A percentile compares a stretch with the other conserved stretches of the same genome.
These are phyloP conservation scores for Oenanthe oenanthe DNA, from an alignment of 2,113 vertebrate species.

Conservation along the genomic window DNA sequence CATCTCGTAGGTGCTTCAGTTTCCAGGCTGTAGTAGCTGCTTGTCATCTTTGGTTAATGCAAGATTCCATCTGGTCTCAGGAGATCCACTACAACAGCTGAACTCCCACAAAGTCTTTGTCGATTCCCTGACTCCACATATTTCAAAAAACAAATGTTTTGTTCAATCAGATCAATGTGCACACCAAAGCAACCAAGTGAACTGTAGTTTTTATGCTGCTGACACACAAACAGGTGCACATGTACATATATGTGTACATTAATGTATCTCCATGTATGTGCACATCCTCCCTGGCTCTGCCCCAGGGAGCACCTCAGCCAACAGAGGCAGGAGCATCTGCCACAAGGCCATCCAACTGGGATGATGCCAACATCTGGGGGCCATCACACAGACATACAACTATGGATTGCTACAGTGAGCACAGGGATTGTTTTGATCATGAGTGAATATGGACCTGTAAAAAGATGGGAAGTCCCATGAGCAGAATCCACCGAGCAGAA, in stretches of 20 bases:
- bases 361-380: not conserved
- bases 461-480: not conserved
- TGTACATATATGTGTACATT: not conserved
- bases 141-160: not conserved
- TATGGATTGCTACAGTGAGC: not conserved
- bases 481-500: not conserved
- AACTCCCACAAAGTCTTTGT: not conserved
- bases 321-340: not conserved
- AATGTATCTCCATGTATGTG: rapidly evolving
- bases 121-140: not conserved
- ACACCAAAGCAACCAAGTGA: not conserved
- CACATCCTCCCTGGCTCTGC: not conserved
- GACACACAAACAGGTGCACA: not conserved
- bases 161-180: not conserved
- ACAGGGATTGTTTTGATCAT: not conserved
- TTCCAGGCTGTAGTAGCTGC: slow-evolving; percentile 31
- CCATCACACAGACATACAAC: not conserved
- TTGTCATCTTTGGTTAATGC: slow-evolving; percentile 63
- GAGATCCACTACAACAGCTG: not conserved
- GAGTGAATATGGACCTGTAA: not conserved
- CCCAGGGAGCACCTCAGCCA: not conserved
- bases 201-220: not conserved
- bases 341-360: not conserved
- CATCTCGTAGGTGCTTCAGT: slow-evolving; percentile 5
- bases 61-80: slow-evolving; percentile 5